Conservation (phyloP, 2,888 invertebrate genomes). For the Nomada ferruginata region DNA sequence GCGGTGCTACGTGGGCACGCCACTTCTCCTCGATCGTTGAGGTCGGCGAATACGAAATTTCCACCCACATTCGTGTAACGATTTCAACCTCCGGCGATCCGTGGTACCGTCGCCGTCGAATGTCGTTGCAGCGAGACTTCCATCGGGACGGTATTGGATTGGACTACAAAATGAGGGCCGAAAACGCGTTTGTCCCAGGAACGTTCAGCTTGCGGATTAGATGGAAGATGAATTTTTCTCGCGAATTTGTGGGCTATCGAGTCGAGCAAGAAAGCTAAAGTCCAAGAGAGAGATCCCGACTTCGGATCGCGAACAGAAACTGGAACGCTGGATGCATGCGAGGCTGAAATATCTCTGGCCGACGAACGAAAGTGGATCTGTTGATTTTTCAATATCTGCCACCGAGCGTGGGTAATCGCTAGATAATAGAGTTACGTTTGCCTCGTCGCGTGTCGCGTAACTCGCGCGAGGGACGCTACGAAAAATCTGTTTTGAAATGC, state of each 20-base stretch:
- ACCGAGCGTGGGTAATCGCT: background rate
- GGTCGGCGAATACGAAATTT: constrained; percentile 59
- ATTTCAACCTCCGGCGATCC: constrained; percentile 20
- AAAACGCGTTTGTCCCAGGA: no score
- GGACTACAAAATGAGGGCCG: background rate
- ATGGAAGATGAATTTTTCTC: background rate
- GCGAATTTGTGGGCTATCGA: constrained; percentile 17
- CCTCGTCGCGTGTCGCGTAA: background rate
- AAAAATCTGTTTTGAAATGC: no score
- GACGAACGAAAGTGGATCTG: constrained; percentile 43
- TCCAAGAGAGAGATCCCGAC: constrained; percentile 50
- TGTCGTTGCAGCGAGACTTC: background rate
- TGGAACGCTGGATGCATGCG: constrained; percentile 34
- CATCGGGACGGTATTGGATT: background rate
- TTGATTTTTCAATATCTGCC: background rate
- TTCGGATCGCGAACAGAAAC: constrained; percentile 24
- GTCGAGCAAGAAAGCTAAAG: constrained; percentile 52
- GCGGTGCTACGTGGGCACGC: constrained; percentile 45
- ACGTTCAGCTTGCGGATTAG: no score
- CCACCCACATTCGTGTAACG: constrained; percentile 45
- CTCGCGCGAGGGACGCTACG: background rate
- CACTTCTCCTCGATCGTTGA: constrained; percentile 50
- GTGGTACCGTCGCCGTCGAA: background rate
- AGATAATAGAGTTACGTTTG: background rate
- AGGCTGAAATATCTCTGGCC: constrained; percentile 8